Evolutionary conservation across 2,113 vertebrate species (phyloP), one percentile per base, ranked within the genome.

Genomic region (Hyla sarda): DNA sequence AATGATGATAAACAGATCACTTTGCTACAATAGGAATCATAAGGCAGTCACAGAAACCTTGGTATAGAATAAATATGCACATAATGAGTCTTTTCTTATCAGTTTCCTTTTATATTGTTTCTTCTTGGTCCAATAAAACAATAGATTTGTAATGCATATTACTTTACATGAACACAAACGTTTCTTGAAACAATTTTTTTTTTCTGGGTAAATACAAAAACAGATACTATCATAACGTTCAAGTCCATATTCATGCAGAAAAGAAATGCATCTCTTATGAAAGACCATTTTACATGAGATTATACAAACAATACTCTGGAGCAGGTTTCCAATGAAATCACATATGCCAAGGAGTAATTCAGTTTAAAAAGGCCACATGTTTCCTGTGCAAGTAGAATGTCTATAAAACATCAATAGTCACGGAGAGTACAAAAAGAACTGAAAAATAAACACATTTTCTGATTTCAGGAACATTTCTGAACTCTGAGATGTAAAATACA

Each of bases 181-280:
- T 90, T 91, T 92, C 91, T 92, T 89, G 92, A 94, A 93, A 90
- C 92, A 90, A 90, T 90, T 89, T 89, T 90, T 41, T 41, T 89
- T 91, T 82, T 86, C 71, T 87, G 7, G 87, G 89, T 91, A 89
- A 91, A 82, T 95, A 94, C 92, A 95, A 95, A 96, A 92, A 90
- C 90, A 90, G 93, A 94, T 92, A 93, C 93, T 78, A 94, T 93
- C 93, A 93, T 90, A 93, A 93, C 95, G 89, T 93, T 93, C 84
- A 92, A 90, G 89, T 91, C 90, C 91, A 91, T 94, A 93, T 85
- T 76, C 95, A 96, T 96, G 95, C 95, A 96, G 92, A 93, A 95
- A 93, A 91, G 93, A 80, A 80, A 79, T 7, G 93, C 89, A 86
- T 89, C 87, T 88, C 91, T 94, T 93, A 93, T 93, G 19, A 94